Evolutionary conservation across 2,113 vertebrate species (phyloP).

Genomic region (Axis porcinus): DNA sequence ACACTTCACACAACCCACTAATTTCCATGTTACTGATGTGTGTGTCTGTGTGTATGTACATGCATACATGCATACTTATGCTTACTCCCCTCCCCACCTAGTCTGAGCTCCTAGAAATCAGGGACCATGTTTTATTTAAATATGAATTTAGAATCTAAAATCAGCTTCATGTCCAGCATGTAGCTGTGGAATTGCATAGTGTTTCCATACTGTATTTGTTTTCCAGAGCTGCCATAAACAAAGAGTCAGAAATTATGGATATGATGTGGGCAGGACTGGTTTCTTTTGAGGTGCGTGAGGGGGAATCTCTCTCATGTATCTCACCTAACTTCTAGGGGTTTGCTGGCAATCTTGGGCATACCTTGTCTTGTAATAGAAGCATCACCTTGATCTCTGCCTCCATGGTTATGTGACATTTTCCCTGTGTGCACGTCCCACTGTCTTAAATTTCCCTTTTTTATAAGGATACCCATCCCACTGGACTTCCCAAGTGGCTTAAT

Average conservation of each 20-base stretch:
- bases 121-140: neutral
- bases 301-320: neutral
- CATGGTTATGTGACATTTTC: neutral
- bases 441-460: neutral
- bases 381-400: neutral
- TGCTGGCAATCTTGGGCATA: neutral
- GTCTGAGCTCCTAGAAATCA: neutral
- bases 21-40: neutral
- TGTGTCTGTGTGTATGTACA: neutral
- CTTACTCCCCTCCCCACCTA: neutral
- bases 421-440: neutral
- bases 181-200: neutral
- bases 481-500: neutral
- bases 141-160: neutral
- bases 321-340: neutral
- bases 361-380: neutral
- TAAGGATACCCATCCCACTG: neutral
- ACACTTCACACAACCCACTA: neutral
- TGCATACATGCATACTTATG: rapidly evolving
- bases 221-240: neutral
- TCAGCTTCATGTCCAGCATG: neutral
- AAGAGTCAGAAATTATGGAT: neutral
- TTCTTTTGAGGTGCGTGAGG: neutral
- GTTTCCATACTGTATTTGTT: neutral
- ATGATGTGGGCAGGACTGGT: neutral